These are phyloP conservation scores for Priocnemis perturbator DNA, from an alignment of 2,888 invertebrate genomes.

Conservation along the genomic window DNA sequence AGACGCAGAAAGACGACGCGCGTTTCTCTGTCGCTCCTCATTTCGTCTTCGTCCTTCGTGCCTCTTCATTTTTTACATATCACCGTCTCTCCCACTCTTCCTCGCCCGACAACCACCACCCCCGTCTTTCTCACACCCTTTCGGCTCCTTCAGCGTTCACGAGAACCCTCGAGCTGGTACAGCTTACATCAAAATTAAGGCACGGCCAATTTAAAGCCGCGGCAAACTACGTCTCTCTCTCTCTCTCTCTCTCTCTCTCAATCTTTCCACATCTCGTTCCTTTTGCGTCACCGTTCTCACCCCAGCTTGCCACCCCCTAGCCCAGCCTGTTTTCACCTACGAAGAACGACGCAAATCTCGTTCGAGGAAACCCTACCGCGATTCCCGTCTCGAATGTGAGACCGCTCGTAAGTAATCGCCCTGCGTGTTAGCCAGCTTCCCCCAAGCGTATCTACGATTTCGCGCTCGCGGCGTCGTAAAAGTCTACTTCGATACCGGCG, in stretches of 20 bases:
- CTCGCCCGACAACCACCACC: slow-evolving; percentile 18
- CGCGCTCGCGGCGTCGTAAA: no score
- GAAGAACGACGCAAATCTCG: no score
- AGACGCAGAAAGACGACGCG: slow-evolving; percentile 27
- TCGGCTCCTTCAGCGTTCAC: slow-evolving; percentile 34
- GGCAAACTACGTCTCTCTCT: slow-evolving; percentile 39
- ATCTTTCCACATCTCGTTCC: neutral
- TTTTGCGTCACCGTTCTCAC: slow-evolving; percentile 7
- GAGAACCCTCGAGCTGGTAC: slow-evolving; percentile 66
- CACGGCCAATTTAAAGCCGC: slow-evolving; percentile 70
- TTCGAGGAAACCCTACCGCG: no score
- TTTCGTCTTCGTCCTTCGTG: slow-evolving; percentile 29
- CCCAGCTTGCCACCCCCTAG: no score
- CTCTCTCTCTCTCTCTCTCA: slow-evolving; percentile 8
- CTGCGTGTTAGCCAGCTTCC: no score
- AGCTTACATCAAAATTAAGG: slow-evolving; percentile 67
- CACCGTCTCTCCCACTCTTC: slow-evolving; percentile 8
- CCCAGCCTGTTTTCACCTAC: no score
- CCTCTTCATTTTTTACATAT: slow-evolving; percentile 24
- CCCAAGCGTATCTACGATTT: no score
- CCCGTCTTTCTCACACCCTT: slow-evolving; percentile 24
- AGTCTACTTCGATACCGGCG: no score
- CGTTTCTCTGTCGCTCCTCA: slow-evolving; percentile 28
- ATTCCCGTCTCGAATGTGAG: no score
- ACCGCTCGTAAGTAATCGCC: no score